Evolutionary conservation across 2,113 vertebrate genomes (phyloP), one percentile per base, ranked within the genome.

Genomic region (Paedocypris sp.): DNA sequence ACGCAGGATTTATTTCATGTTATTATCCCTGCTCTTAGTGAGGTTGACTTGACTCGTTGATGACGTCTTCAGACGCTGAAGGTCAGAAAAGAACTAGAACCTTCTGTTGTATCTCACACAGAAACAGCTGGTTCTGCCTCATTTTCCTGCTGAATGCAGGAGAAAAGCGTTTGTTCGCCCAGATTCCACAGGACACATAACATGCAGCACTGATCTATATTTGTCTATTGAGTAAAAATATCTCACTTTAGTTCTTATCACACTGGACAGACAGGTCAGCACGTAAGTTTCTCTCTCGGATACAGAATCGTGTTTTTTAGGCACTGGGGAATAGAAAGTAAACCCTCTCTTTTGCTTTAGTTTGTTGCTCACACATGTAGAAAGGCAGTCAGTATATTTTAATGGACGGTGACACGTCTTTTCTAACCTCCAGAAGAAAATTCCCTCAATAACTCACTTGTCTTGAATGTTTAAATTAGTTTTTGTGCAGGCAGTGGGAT

Each of bases 101-200:
- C 36, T 45, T 64, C 61, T 47, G 31, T 45, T 59, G 43, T 31
- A 43, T 58, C 32, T 43, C 22, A 42, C 19, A 12, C 5, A n/a
- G 5, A 42, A 59, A 35, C 39, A 43, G 53, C 62, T 66, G 62
- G 60, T 70, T 70, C 61, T 62, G 65, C 62, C 65, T 31, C 51
- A 42, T 26, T 23, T n/a, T 46, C 7, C 43, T 53, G 15, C 19
- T 6, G 22, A 38, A 28, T 18, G 35, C 19, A 6, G 32, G 48
- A 59, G 41, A 48, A 64, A 48, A 39, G 25, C 2, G 4, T 58
- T 39, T 32, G 26, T 26, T 58, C 25, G 16, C 36, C 36, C 36
- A 31, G 36, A 57, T 54, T 54, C 22, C n/a, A 28, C 7, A 4
- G 4, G 5, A 22, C 41, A 13, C 18, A 9, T 39, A 12, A 13